Base-by-base conservation (phyloP, 2,113 vertebrate species). In the Seriola rivoliana region DNA sequence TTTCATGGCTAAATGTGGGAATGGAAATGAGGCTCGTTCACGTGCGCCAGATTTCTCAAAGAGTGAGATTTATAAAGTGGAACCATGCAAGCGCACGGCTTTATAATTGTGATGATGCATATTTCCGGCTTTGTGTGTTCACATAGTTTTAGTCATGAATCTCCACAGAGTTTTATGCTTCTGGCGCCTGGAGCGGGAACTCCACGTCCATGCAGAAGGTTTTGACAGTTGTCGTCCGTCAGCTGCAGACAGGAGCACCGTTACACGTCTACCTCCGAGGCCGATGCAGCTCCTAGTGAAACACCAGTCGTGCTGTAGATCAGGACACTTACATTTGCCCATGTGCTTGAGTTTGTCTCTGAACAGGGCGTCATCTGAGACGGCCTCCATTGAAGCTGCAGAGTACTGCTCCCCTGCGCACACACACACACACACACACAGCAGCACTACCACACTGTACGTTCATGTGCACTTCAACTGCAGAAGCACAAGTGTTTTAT, bases 301-400 rank as follows among this genome's bases (percentile, higher is more conserved):
- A 46, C 17, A 42, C 6, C 4, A 42, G 14, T 4, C 40, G 25
- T 57, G 8, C 21, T 75, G 10, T 66, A 54, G 64, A 58, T 13
- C 13, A 25, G 10, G 12, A 42, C 1, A 67, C 97, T 97, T 94
- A 99, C 98, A 99, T 95, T 99, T 99, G 1, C 98, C 98, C 98
- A 99, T 99, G 96, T 97, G 98, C 88, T 97, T 99, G 86, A 99
- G 91, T 91, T 98, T 99, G 96, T 99, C 98, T 94, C 97, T 95
- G 95, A 99, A 99, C 93, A 98, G 95, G 91, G 98, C 97, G 69
- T 99, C 98, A 59, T 99, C 98, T 34, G 97, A 98, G 80, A 96
- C 94, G 1, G 96, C 84, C 25, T 99, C 98, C 19, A 93, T 76
- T 12, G 91, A 88, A 62, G 89, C 94, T 46, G 95, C 93, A 57